Evolutionary conservation across 2,797 vertebrate genomes (phyloP), one percentile per base, ranked within the genome.

Genomic region (Ctenopoma multispine): DNA sequence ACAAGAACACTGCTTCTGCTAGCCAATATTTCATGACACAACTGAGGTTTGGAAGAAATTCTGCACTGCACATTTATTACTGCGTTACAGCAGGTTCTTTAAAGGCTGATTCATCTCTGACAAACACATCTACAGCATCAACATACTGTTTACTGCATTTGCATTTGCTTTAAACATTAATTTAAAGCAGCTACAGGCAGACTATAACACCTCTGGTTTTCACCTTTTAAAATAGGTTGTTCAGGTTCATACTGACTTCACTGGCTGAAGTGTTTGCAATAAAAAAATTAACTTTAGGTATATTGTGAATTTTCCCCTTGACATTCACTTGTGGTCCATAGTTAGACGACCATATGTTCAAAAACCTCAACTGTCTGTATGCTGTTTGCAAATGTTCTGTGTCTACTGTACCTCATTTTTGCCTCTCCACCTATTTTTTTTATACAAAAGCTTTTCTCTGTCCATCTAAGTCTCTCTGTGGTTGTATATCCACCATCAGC

Each of bases 401-500:
- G 82, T 77, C 55, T 51, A 70, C 72, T 76, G 69, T 43, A 17
- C 7, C 63, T 44, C 7, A 12, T 50, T 63, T 64, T 40, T 72
- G 15, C 46, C 23, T 67, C 50, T 68, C 27, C 63, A 36, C 36
- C 46, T 63, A 36, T 53, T 69, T 84, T 74, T 82, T 74, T 79
- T 86, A 73, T 79, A 83, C 78, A 27, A 3, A 54, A 44, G n/a
- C 63, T 43, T 64, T 57, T 79, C 69, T 69, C 55, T 61, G 71
- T 76, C 59, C 21, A 27, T 49, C 48, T 48, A 49, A 69, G 50
- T 47, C 72, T 75, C 80, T 69, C 67, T 72, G 75, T 49, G 75
- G 83, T 50, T 79, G 72, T 88, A 91, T 91, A 90, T 91, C 89
- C 62, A 80, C 81, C 72, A 81, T 90, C 87, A 80, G 84, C 87